Evolutionary conservation across 2,888 invertebrate species (phyloP).

Genomic region (Lithophane leautieri): DNA sequence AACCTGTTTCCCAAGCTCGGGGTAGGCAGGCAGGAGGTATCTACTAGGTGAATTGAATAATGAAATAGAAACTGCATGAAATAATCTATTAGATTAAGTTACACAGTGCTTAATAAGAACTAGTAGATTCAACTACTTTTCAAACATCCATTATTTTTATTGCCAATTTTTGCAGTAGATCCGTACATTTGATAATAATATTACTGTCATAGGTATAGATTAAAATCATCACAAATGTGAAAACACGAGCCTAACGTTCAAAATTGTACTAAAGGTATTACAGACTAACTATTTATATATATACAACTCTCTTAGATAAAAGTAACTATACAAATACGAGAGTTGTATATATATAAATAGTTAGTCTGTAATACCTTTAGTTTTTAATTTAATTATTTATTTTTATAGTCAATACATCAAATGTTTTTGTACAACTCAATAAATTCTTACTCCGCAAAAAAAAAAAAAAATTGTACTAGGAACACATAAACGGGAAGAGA

Average conservation of each 20-base stretch:
- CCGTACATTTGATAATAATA: neutral
- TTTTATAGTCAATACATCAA: no score
- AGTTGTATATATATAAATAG: no score
- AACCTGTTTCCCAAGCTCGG: neutral
- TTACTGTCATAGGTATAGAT: neutral
- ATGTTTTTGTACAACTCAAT: no score
- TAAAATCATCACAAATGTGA: neutral
- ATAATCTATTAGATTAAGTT: neutral
- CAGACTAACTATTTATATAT: no score
- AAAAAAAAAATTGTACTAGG: slow-evolving; percentile 23
- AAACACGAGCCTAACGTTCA: slow-evolving; percentile 8
- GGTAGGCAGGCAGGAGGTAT: neutral
- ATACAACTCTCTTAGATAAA: no score
- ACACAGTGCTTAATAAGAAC: neutral
- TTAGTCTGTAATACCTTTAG: no score
- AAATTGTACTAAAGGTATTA: slow-evolving; percentile 20
- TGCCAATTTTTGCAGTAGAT: no score
- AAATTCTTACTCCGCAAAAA: no score
- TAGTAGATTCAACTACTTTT: no score
- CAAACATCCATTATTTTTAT: no score
- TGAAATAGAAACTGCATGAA: neutral
- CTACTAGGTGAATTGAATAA: neutral
- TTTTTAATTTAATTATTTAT: no score
- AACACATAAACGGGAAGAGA: slow-evolving; percentile 8
- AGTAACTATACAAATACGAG: no score